phyloP scores from a whole-genome alignment of 1,140 invertebrate species.

The Andrena cerasifolii region DNA sequence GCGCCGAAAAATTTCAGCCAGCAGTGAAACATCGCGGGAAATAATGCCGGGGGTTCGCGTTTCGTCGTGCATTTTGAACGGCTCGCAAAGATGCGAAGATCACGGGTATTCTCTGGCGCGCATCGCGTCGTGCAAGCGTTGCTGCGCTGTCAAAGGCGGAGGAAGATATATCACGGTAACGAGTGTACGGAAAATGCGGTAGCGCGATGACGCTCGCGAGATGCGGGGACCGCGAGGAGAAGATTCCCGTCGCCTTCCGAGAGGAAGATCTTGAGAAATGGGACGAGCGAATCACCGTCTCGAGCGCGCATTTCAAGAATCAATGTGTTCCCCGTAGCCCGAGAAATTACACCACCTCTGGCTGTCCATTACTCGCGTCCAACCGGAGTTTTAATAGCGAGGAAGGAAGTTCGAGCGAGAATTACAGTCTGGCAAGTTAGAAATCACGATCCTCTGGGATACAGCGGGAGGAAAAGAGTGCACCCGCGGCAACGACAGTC shows the following conservation, averaged over 20 bases:
- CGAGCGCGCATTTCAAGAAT: no score
- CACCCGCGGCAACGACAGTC: neutral
- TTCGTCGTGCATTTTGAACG: neutral
- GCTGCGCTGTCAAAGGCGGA: neutral
- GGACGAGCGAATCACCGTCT: neutral
- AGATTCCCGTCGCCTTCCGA: neutral
- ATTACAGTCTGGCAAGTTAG: neutral
- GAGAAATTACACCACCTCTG: neutral
- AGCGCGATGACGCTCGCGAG: no score
- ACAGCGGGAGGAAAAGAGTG: neutral
- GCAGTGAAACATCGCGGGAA: neutral
- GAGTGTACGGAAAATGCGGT: neutral
- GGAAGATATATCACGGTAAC: neutral
- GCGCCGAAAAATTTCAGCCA: neutral
- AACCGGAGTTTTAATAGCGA: neutral
- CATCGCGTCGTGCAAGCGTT: neutral
- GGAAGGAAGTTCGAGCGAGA: no score
- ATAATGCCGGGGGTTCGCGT: neutral
- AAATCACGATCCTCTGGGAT: neutral
- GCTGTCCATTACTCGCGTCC: neutral
- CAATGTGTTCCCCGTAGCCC: neutral
- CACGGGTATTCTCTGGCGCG: neutral
- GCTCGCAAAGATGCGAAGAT: conserved; percentile 1
- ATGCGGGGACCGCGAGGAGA: neutral
- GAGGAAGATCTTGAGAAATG: neutral